A percentile compares a stretch with the other conserved stretches of the same genome.
phyloP scores from a whole-genome alignment of 2,113 vertebrate species.

The Calidris pugnax region DNA sequence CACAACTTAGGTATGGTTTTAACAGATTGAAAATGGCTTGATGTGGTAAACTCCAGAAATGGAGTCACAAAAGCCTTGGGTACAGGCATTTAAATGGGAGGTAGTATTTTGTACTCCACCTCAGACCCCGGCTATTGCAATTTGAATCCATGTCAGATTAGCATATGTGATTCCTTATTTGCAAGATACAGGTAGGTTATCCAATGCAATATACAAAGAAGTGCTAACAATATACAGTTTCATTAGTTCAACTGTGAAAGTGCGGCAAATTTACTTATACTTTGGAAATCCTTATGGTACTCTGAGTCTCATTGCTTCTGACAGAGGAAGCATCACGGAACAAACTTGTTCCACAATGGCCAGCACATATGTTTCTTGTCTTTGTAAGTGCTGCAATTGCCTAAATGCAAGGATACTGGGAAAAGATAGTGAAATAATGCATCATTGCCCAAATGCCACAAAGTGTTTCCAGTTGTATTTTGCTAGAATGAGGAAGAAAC shows the following conservation, averaged over 20 bases:
- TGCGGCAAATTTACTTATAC: not conserved
- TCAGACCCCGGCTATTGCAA: not conserved
- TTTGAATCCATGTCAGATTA: not conserved
- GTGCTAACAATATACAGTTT: not conserved
- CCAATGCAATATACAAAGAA: not conserved
- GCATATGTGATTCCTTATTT: not conserved
- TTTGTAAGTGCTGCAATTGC: not conserved
- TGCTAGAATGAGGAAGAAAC: not conserved
- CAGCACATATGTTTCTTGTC: not conserved
- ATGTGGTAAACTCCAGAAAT: not conserved
- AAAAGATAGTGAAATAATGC: not conserved
- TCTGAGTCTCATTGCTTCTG: not conserved
- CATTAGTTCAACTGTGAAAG: not conserved
- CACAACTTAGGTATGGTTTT: not conserved
- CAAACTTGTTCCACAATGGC: not conserved
- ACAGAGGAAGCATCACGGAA: not conserved
- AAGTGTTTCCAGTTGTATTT: not conserved
- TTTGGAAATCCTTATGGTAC: not conserved
- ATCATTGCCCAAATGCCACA: not conserved
- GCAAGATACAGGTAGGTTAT: not conserved
- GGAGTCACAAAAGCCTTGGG: not conserved
- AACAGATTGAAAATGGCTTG: not conserved
- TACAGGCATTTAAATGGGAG: not conserved
- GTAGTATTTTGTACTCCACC: not conserved
- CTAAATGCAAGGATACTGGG: not conserved